Evolutionary conservation across 2,888 invertebrate species (phyloP).

Genomic region (Fissipunctia ypsillon): DNA sequence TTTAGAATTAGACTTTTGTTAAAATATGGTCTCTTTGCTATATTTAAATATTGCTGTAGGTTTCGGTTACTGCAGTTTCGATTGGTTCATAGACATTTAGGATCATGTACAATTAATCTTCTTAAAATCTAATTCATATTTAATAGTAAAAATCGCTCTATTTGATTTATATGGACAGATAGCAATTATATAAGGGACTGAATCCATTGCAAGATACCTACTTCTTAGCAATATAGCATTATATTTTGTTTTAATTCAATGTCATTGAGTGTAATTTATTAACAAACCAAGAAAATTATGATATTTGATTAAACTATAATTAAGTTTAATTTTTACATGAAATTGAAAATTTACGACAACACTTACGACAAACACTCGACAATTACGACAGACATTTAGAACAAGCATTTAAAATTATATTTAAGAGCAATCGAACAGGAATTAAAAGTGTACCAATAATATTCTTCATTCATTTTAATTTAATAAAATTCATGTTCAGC

Average conservation of each 20-base stretch:
- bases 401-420: not conserved
- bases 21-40: not conserved
- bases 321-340: not conserved
- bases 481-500: slow-evolving; percentile 40
- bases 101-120: not conserved
- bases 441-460: not conserved
- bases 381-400: not conserved
- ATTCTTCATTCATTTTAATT: slow-evolving; percentile 3
- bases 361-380: too few species aligned
- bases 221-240: not conserved
- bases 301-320: slow-evolving; percentile 4
- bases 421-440: not conserved
- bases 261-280: not conserved
- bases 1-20: slow-evolving; percentile 46
- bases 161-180: not conserved
- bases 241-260: not conserved
- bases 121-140: not conserved
- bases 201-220: not conserved
- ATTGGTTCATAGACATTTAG: not conserved
- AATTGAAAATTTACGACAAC: not conserved
- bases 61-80: not conserved
- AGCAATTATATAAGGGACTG: not conserved
- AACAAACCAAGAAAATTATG: not conserved
- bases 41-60: not conserved
- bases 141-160: not conserved